These are phyloP conservation scores for Pterophyllum scalare DNA, from an alignment of 2,113 vertebrate species.

Conservation along the genomic window DNA sequence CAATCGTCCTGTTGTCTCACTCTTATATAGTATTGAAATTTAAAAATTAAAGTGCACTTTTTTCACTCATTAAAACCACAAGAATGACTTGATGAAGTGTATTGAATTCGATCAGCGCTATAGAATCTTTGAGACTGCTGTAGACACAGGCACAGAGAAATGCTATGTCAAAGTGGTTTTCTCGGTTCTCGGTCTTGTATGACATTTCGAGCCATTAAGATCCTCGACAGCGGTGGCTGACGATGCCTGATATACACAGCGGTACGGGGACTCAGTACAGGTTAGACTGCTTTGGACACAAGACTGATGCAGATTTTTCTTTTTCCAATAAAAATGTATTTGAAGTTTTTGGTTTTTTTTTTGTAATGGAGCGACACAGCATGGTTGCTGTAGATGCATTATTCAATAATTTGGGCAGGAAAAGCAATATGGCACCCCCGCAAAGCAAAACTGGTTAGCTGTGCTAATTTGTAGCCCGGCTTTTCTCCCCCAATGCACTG, in stretches of 20 bases:
- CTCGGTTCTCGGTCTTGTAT: neutral
- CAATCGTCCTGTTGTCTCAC: neutral
- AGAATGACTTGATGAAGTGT: neutral
- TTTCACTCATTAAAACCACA: neutral
- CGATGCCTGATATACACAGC: neutral
- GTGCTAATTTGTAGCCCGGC: constrained; percentile 38
- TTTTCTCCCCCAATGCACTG: neutral
- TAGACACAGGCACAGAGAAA: neutral
- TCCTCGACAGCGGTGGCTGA: neutral
- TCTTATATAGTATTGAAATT: neutral
- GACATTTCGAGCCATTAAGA: neutral
- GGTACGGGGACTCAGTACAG: neutral
- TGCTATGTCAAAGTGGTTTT: neutral
- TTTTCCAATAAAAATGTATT: neutral
- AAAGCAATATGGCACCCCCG: neutral
- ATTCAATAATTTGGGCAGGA: neutral
- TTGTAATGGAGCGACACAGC: neutral
- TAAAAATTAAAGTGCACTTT: neutral
- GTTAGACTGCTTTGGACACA: neutral
- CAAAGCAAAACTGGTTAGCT: constrained; percentile 16
- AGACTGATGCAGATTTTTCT: neutral
- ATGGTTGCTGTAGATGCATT: constrained; percentile 17
- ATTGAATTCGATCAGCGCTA: neutral
- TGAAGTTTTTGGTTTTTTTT: neutral
- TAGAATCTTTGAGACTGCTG: no score